phyloP scores from a whole-genome alignment of 2,888 invertebrate species.

The Synergus japonicus region DNA sequence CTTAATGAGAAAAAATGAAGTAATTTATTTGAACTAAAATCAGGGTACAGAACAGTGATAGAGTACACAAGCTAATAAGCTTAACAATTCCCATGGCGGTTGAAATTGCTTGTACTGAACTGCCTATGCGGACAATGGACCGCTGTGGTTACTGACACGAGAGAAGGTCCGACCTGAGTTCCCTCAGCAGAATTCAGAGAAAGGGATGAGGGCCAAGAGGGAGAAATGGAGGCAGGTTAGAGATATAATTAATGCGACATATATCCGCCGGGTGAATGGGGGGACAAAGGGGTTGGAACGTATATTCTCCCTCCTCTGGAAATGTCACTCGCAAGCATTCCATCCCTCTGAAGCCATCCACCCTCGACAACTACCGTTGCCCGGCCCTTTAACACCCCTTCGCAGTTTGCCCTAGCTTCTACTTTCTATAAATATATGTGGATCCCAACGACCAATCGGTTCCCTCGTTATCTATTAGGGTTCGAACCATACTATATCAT shows the following conservation, averaged over 20 bases:
- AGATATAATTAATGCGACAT: conserved; percentile 70
- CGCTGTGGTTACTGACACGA: conserved; percentile 70
- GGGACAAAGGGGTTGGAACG: conserved; percentile 54
- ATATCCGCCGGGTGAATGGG: conserved; percentile 63
- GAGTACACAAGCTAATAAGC: conserved; percentile 66
- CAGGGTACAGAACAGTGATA: conserved; percentile 44
- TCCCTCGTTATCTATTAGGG: conserved; percentile 22
- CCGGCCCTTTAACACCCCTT: conserved; percentile 50
- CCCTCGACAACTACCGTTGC: conserved; percentile 55
- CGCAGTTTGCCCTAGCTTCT: neutral
- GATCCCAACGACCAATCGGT: conserved; percentile 6
- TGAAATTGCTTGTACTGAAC: conserved; percentile 56
- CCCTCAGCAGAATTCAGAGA: conserved; percentile 34
- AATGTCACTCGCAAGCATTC: conserved; percentile 49
- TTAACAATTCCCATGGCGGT: conserved; percentile 67
- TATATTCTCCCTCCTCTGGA: conserved; percentile 57
- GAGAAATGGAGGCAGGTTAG: conserved; percentile 53
- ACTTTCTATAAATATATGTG: conserved; percentile 32
- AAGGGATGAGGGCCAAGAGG: conserved; percentile 46
- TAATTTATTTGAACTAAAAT: conserved; percentile 48
- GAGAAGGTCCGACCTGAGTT: conserved; percentile 57
- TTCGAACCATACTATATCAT: conserved; percentile 6
- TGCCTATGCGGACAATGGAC: conserved; percentile 57
- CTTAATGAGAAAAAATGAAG: neutral
- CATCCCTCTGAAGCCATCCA: conserved; percentile 40